phyloP scores from a whole-genome alignment of 2,888 invertebrate genomes.

The Lordiphosa fenestrarum region DNA sequence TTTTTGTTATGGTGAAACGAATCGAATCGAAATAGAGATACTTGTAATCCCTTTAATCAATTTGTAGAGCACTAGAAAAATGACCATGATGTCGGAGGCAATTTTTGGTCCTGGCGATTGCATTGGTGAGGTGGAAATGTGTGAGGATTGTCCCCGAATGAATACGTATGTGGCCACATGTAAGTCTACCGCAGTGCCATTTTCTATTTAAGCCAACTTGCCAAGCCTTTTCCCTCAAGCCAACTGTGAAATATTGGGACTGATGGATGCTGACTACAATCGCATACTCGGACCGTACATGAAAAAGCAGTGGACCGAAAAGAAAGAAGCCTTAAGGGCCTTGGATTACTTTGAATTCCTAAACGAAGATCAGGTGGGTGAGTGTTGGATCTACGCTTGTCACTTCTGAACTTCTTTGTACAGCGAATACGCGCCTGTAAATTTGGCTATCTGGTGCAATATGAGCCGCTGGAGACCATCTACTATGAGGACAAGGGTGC shows the following conservation, averaged over 20 bases:
- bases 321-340: conserved; percentile 63
- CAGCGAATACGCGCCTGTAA: conserved; percentile 65
- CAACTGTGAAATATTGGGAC: conserved; percentile 84
- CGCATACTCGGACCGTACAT: conserved; percentile 63
- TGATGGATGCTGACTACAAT: conserved; percentile 83
- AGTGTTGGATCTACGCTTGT: not conserved
- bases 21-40: too few species aligned
- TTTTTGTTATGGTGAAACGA: too few species aligned
- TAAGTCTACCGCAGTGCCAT: conserved; percentile 10
- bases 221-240: conserved; percentile 72
- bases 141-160: conserved; percentile 53
- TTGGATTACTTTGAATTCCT: conserved; percentile 76
- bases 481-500: conserved; percentile 74
- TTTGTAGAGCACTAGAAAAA: conserved; percentile 13
- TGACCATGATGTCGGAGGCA: conserved; percentile 46
- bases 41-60: too few species aligned
- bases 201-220: too few species aligned
- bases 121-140: conserved; percentile 73
- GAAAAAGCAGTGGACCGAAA: conserved; percentile 74
- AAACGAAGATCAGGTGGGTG: conserved; percentile 65
- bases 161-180: conserved; percentile 55
- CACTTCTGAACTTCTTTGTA: not conserved
- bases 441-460: conserved; percentile 66
- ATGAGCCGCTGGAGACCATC: conserved; percentile 75
- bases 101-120: conserved; percentile 74